These are phyloP conservation scores for Lapara coniferarum DNA, from an alignment of 2,888 invertebrate species.

Conservation along the genomic window DNA sequence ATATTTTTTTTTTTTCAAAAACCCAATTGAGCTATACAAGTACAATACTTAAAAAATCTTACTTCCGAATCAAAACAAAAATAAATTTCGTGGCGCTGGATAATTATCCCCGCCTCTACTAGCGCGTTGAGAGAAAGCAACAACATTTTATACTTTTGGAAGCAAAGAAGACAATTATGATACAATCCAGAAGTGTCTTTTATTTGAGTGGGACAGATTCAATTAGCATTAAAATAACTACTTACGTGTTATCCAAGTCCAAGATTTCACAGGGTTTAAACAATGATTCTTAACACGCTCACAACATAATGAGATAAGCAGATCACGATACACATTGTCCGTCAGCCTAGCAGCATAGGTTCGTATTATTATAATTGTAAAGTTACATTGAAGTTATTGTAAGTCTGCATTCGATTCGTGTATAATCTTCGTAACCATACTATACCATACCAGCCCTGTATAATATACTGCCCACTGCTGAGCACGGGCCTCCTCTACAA, in stretches of 20 bases:
- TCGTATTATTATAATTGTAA: not conserved
- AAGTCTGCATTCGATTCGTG: too few species aligned
- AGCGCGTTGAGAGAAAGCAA: not conserved
- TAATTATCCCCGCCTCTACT: not conserved
- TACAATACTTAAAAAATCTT: too few species aligned
- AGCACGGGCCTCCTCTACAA: too few species aligned
- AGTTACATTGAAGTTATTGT: too few species aligned
- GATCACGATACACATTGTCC: not conserved
- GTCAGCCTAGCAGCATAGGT: not conserved
- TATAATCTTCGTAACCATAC: too few species aligned
- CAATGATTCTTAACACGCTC: not conserved
- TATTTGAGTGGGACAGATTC: not conserved
- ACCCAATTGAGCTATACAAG: too few species aligned
- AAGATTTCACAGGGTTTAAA: not conserved
- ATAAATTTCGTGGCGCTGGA: not conserved
- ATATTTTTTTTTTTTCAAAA: too few species aligned
- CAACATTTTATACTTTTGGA: not conserved
- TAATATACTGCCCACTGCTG: too few species aligned
- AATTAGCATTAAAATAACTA: conserved; percentile 16
- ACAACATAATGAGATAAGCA: not conserved
- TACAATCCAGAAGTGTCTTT: not conserved
- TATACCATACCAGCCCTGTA: too few species aligned
- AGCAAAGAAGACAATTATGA: not conserved
- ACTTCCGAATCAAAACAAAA: not conserved
- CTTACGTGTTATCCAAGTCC: not conserved